These are phyloP conservation scores for Tachina lurida DNA, from an alignment of 2,888 invertebrate species.

Conservation along the genomic window DNA sequence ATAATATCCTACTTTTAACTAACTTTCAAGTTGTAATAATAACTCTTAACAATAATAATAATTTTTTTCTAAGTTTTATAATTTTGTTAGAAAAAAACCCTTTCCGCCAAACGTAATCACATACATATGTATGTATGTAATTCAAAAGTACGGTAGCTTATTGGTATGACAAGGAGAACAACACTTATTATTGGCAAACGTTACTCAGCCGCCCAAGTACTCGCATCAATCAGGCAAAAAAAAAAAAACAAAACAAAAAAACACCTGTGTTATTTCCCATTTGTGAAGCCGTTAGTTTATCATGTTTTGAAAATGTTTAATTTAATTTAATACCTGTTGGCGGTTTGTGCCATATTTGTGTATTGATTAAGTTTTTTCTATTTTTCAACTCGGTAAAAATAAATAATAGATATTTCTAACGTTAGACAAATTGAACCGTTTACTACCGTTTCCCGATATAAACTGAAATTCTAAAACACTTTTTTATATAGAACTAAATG, in stretches of 20 bases:
- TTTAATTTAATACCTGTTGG: conserved; percentile 57
- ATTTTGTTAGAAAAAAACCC: too few relatives aligned
- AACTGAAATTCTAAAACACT: conserved; percentile 68
- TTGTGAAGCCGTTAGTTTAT: neutral
- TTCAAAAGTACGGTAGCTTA: too few relatives aligned
- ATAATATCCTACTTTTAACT: too few relatives aligned
- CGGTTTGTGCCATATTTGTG: conserved; percentile 58
- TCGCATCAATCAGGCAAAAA: neutral
- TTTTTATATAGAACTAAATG: conserved; percentile 50
- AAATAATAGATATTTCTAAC: neutral
- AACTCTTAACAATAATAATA: too few relatives aligned
- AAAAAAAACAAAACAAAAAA: too few relatives aligned
- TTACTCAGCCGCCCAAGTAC: neutral
- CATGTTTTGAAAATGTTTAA: neutral
- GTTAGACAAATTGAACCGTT: conserved; percentile 52
- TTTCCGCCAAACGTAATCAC: too few relatives aligned
- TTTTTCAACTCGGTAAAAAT: conserved; percentile 32
- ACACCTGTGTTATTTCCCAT: conserved; percentile 30
- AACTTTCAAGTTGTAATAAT: too few relatives aligned
- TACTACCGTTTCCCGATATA: conserved; percentile 66
- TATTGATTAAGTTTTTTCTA: conserved; percentile 15
- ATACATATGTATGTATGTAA: too few relatives aligned
- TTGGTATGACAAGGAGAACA: too few relatives aligned
- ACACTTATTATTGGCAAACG: neutral
- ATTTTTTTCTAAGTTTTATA: too few relatives aligned